These are phyloP conservation scores for Acronicta psi DNA, from an alignment of 2,888 invertebrate species.

Conservation along the genomic window DNA sequence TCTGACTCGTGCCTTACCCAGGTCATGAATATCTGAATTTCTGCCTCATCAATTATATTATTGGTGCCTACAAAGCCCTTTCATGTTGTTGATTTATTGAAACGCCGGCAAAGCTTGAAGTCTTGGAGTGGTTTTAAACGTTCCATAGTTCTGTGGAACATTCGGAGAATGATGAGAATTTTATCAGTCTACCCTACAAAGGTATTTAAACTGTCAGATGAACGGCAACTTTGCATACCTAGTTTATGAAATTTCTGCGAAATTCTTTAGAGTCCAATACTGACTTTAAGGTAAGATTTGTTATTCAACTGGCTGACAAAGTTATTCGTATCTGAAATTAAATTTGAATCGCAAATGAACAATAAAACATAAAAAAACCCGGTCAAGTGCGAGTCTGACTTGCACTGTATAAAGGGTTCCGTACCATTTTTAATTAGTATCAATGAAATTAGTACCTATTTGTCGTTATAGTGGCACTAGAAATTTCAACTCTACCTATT, in stretches of 20 bases:
- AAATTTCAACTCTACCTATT: too few relatives aligned
- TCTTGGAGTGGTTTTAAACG: constrained; percentile 16
- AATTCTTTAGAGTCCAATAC: not conserved
- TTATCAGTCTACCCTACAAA: not conserved
- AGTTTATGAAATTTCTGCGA: constrained; percentile 2
- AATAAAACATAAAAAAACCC: too few relatives aligned
- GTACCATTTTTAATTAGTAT: too few relatives aligned
- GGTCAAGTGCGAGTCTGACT: too few relatives aligned
- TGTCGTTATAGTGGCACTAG: too few relatives aligned
- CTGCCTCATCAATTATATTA: constrained; percentile 35
- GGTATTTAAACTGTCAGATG: constrained; percentile 15
- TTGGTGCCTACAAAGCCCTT: constrained; percentile 33
- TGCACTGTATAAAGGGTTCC: too few relatives aligned
- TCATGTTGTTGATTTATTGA: constrained; percentile 42
- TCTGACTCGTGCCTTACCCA: constrained; percentile 3
- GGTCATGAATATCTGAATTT: constrained; percentile 31
- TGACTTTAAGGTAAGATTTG: too few relatives aligned
- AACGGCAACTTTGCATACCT: not conserved
- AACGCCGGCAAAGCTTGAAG: constrained; percentile 12
- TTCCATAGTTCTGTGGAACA: constrained; percentile 24
- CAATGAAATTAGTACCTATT: too few relatives aligned
- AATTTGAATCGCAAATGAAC: too few relatives aligned
- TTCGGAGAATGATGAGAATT: constrained; percentile 26
- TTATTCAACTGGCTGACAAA: too few relatives aligned
- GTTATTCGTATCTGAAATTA: too few relatives aligned